A percentile compares a stretch with the other conserved stretches of the same genome.
Evolutionary conservation across 2,888 invertebrate species (phyloP).

Genomic region (Meandrusa payeni): DNA sequence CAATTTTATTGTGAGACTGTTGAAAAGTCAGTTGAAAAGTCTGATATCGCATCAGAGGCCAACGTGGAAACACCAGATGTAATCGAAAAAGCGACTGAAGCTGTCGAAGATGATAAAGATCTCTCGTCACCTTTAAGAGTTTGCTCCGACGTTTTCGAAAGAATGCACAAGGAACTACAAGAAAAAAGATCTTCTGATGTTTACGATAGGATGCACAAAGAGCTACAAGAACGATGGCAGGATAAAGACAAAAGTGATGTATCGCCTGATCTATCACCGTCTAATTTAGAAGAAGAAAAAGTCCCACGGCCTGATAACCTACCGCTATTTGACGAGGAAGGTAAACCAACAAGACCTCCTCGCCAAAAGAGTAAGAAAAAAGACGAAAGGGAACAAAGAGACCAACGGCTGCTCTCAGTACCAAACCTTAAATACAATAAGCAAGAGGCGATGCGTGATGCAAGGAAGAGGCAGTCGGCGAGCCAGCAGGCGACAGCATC

Average conservation of each 20-base stretch:
- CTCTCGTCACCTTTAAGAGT: slow-evolving; percentile 56
- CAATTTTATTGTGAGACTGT: slow-evolving; percentile 64
- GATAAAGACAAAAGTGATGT: slow-evolving; percentile 52
- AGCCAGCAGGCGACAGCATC: slow-evolving; percentile 67
- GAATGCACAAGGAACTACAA: slow-evolving; percentile 64
- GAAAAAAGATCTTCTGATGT: slow-evolving; percentile 55
- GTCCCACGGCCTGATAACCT: slow-evolving; percentile 82
- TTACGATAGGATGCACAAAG: slow-evolving; percentile 66
- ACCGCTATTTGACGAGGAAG: slow-evolving; percentile 73
- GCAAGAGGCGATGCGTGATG: slow-evolving; percentile 76
- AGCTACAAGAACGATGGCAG: slow-evolving; percentile 70
- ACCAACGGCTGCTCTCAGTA: slow-evolving; percentile 87
- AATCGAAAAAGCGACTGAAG: slow-evolving; percentile 33
- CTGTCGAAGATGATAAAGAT: slow-evolving; percentile 37
- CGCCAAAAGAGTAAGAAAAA: slow-evolving; percentile 70
- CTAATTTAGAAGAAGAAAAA: slow-evolving; percentile 39
- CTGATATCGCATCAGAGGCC: slow-evolving; percentile 43
- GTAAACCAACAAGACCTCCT: slow-evolving; percentile 63
- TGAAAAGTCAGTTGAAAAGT: slow-evolving; percentile 40
- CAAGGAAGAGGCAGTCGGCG: slow-evolving; percentile 75
- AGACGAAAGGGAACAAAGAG: slow-evolving; percentile 69
- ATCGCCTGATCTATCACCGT: slow-evolving; percentile 38
- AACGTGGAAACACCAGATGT: slow-evolving; percentile 41
- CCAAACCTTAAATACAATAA: slow-evolving; percentile 86
- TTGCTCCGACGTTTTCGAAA: slow-evolving; percentile 62